Evolutionary conservation across 2,113 vertebrate species (phyloP), one percentile per base, ranked within the genome.

Genomic region (Actenoides hombroni): DNA sequence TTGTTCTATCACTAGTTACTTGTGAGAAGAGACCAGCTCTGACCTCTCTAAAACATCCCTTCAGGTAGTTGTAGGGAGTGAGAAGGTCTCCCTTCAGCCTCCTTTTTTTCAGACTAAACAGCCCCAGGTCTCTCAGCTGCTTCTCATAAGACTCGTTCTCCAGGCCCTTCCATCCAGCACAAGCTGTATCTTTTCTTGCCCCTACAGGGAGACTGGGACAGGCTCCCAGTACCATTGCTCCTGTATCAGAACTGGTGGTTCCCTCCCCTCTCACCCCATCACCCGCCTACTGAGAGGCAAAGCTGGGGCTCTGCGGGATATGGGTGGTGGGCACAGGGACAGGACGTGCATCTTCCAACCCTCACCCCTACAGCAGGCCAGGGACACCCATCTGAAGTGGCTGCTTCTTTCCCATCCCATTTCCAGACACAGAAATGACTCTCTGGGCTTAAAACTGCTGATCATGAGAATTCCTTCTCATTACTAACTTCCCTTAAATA

Each of bases 381-480:
- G 46, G 40, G 48, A 83, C 83, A 74, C 15, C 29, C 88, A n/a
- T 46, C 42, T 68, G 69, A 91, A 91, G 86, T 0, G 24, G 68
- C 56, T 87, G 0, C 56, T 88, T 44, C 57, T 2, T 74, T 92
- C 85, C 87, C 63, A 90, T 9, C 81, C 83, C 75, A 15, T 42
- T 85, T 74, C 92, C 93, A 95, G 87, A 85, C 92, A 79, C 44
- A 79, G 53, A 84, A 94, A 93, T 26, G 37, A 46, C 73, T 81
- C 70, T n/a, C 40, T 44, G 79, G 84, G 73, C 56, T 96, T 90
- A 90, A 92, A 88, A 79, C 40, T 11, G 71, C 92, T 90, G 90
- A 70, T 93, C 40, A 51, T 35, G 60, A 93, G 79, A 95, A 94
- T 96, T 96, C 88, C 76, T 86, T 71, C 90, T 86, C 92, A 78